Base-by-base conservation (phyloP, 1,140 invertebrate species). In the Nasonia vitripennis region DNA sequence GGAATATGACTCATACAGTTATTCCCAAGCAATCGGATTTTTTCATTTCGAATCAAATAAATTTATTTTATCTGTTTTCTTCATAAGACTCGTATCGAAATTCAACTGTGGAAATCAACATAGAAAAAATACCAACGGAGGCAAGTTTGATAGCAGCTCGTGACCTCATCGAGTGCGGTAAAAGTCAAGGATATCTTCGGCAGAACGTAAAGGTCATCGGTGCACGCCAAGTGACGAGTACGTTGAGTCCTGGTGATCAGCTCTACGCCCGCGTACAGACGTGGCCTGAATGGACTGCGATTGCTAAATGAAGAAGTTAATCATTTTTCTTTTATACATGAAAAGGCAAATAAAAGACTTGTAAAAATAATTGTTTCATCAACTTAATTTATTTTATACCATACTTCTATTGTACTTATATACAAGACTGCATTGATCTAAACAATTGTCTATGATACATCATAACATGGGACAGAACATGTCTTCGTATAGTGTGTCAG, bases 161-260 rank as follows among this genome's bases (percentile, higher is more conserved):
- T 86, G 91, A 94, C 23, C 93, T 96, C 1, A 90, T 96, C 3
- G 86, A 91, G 48, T 96, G 96, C 89, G 96, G 95, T 0, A 94
- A 96, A 1, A 89, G 94, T 3, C 48, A 93, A 41, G 94, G 94
- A 27, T 94, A 95, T 86, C 87, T 96, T 27, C 91, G 93, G 55
- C 86, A 90, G 4, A 91, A 95, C 86, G 96, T 96, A 86, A 94
- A 94, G 51, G 88, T 96, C 14, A 91, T 96, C 12, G 96, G 93
- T 0, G 96, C 94, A 23, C 93, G 94, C 51, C 96, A 96, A 91
- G 94, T 96, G 0, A 91, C 90, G 2, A 88, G 89, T 20, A 96
- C 95, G 0, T 88, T 91, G 51, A 96, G 96, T 90, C 96, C 96
- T 1, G 96, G 96, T 7, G 88, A 94, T 48, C 93, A 93, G 81